These are phyloP conservation scores for rat (Rattus norvegicus) DNA, from an alignment of 2,113 vertebrate genomes.

Conservation along the genomic window DNA sequence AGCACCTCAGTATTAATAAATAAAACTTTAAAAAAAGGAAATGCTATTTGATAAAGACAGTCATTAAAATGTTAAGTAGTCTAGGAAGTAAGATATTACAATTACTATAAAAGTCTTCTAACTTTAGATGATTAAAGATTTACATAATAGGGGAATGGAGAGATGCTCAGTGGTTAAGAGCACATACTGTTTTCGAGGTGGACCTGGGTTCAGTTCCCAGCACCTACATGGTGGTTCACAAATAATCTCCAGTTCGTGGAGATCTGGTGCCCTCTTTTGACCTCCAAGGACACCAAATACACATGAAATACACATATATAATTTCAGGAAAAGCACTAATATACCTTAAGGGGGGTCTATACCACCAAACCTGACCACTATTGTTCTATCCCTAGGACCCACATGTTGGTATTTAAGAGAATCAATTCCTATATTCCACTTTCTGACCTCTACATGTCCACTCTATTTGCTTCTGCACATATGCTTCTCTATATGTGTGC, in stretches of 20 bases:
- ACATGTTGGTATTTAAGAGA: neutral
- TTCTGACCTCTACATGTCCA: neutral
- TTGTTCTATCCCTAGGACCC: neutral
- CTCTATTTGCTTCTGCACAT: neutral
- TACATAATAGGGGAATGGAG: neutral
- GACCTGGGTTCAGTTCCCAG: neutral
- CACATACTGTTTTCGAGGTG: neutral
- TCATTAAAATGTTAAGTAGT: constrained; percentile 30
- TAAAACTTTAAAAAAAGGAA: constrained; percentile 11
- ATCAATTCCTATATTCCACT: neutral
- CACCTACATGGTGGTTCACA: neutral
- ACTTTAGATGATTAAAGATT: neutral
- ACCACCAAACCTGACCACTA: neutral
- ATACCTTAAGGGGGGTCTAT: neutral
- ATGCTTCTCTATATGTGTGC: neutral
- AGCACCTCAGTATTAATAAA: neutral
- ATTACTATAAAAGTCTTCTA: constrained; percentile 27
- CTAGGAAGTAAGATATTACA: neutral
- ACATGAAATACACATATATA: neutral
- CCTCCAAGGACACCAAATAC: neutral
- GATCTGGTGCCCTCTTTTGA: neutral
- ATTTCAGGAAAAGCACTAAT: neutral
- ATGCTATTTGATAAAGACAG: constrained; percentile 1
- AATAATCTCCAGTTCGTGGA: neutral
- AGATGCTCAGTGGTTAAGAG: neutral